Base-by-base conservation (phyloP, 2,888 invertebrate species). In the Anodontia alba region DNA sequence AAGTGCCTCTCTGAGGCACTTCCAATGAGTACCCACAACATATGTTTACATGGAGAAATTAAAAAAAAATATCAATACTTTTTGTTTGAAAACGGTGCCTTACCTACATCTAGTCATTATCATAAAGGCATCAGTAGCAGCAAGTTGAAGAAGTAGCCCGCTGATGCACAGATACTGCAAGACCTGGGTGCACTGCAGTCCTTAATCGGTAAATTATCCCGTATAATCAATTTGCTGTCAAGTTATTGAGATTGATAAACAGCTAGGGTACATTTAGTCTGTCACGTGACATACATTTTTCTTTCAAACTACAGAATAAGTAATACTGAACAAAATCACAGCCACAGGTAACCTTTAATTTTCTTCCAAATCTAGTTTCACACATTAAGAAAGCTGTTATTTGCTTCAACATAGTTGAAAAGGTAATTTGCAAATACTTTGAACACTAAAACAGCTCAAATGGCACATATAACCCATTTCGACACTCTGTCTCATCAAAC, bases 391-490 rank as follows among this genome's bases (percentile, higher is more conserved):
- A 62, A 33, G 62, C 12, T 62, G 33, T 33, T 33, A 62, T 62
- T 62, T 33, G 17, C 62, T 62, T 29, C 7, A 33, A 33, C 1
- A 17, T 62, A 29, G 33, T 20, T 62, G 62, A 62, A 62, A 62
- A 33, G 62, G 62, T 62, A 33, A 62, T 62, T 62, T 31, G 62
- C 62, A 62, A 62, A 62, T 33, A 26, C 62, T 62, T 62, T 62
- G 62, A 62, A 62, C 62, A 33, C 62, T 17, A 15, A 62, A 62
- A 29, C 10, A 20, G 54, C 29, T 12, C 8, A 62, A 62, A 31
- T 62, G 33, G 33, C 62, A 33, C 62, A 62, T 62, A 7, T 54
- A 54, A 12, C 54, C 54, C 10, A 33, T 33, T 62, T 62, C 33
- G 33, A 62, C 62, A 20, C 23, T 33, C 33, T 8, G 33, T 33